Evolutionary conservation across 2,888 invertebrate species (phyloP), one percentile per base, ranked within the genome.

Genomic region (Tubulanus polymorphus): DNA sequence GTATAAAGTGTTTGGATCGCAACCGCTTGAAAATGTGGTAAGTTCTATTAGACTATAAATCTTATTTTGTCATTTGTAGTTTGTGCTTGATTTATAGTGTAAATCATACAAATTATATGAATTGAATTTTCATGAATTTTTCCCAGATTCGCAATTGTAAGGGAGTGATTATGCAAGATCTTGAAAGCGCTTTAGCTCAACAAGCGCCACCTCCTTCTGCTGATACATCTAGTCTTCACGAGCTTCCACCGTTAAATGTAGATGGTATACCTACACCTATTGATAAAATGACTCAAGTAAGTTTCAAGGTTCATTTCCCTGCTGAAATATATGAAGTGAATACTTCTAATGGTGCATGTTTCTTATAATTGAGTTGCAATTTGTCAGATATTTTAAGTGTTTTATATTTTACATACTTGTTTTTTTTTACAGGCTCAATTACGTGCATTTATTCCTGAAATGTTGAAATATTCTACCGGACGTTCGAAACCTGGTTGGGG

Each of bases 401-500:
- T 32, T 32, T 32, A 10, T 32, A 32, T 32, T 32, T 32, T 10
- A n/a, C 35, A 32, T 32, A 32, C 35, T 32, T 32, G 35, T 32
- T n/a, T 12, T 12, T 32, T 32, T 32, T 32, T 32, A 2, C 49
- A 80, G 83, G 95, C 95, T 53, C 95, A 96, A 81, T 83, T 96
- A 59, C 82, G 96, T 70, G 94, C 94, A 57, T 96, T 96, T 81
- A 96, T 96, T 71, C 95, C 95, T 62, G 85, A 96, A 69, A 96
- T 96, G 95, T 84, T 96, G 74, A 96, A 96, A 82, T 95, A 94
- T 81, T 94, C 94, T 3, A 96, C 95, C 66, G 93, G 75, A 10
- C 84, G 95, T 66, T 95, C 95, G 62, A 96, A 96, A 80, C 96
- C 95, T 46, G 95, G 95, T 37, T 96, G 96, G 96, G 96, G 96